Conservation (phyloP, 1,140 invertebrate species). For the Bombus sylvicola region DNA sequence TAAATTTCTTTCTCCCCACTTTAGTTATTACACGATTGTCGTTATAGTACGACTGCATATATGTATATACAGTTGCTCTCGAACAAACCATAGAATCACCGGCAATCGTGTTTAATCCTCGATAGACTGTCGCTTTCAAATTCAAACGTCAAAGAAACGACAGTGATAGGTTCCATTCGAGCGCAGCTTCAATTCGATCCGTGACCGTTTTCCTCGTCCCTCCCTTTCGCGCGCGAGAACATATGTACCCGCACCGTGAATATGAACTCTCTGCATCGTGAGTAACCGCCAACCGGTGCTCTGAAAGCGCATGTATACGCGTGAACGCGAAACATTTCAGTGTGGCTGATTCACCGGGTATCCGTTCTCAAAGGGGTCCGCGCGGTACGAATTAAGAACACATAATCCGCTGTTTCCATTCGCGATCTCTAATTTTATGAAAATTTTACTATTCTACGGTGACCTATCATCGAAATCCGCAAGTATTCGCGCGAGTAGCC, state of each 20-base stretch:
- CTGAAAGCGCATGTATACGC: background rate
- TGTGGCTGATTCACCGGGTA: constrained; percentile 20
- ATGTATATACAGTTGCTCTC: background rate
- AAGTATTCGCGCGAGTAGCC: too few relatives aligned
- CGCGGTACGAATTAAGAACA: constrained; percentile 5
- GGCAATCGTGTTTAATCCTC: constrained; percentile 16
- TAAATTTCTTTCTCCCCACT: too few relatives aligned
- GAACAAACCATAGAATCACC: background rate
- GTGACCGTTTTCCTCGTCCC: background rate
- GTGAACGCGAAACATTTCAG: constrained; percentile 43
- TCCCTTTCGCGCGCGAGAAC: constrained; percentile 12
- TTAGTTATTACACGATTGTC: too few relatives aligned
- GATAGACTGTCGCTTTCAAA: constrained; percentile 12
- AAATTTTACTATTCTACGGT: too few relatives aligned
- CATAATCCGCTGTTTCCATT: background rate
- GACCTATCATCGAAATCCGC: too few relatives aligned
- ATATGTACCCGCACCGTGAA: constrained; percentile 37
- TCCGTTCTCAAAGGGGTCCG: background rate
- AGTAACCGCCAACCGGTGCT: constrained; percentile 17
- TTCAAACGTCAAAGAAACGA: constrained; percentile 29
- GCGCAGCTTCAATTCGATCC: constrained; percentile 21
- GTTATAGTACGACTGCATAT: too few relatives aligned
- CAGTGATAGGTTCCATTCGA: constrained; percentile 31
- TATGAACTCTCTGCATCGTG: constrained; percentile 27
- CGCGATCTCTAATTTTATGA: background rate